phyloP scores from a whole-genome alignment of 2,888 invertebrate genomes.

The Seira musarum region DNA sequence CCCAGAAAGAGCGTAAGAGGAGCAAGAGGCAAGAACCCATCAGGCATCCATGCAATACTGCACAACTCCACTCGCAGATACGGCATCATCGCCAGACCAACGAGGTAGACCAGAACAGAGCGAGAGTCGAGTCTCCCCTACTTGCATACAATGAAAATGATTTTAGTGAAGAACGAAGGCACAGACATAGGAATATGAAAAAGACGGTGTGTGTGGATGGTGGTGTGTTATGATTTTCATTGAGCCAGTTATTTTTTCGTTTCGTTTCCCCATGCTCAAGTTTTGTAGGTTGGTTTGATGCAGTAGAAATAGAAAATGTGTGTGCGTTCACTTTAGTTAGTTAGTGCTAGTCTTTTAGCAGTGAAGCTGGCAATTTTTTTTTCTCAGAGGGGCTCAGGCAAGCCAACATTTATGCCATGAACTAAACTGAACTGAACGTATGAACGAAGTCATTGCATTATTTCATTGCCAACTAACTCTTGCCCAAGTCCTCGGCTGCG shows the following conservation, averaged over 20 bases:
- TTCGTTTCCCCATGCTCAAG: background rate
- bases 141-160: background rate
- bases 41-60: conserved; percentile 19
- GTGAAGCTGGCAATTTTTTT: background rate
- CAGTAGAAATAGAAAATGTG: background rate
- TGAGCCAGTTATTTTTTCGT: background rate
- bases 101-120: no score
- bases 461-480: no score
- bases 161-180: background rate
- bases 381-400: no score
- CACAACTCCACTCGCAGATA: no score
- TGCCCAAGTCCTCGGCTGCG: no score
- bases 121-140: background rate
- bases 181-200: background rate
- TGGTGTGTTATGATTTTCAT: background rate
- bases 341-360: background rate
- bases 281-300: background rate
- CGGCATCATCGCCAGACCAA: no score
- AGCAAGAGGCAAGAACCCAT: conserved; percentile 24
- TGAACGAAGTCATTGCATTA: no score
- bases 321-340: background rate
- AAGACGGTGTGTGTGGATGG: background rate
- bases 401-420: no score
- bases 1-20: conserved; percentile 19
- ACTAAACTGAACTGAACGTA: no score